These are phyloP conservation scores for Xylophagus ater DNA, from an alignment of 2,888 invertebrate species.

Conservation along the genomic window DNA sequence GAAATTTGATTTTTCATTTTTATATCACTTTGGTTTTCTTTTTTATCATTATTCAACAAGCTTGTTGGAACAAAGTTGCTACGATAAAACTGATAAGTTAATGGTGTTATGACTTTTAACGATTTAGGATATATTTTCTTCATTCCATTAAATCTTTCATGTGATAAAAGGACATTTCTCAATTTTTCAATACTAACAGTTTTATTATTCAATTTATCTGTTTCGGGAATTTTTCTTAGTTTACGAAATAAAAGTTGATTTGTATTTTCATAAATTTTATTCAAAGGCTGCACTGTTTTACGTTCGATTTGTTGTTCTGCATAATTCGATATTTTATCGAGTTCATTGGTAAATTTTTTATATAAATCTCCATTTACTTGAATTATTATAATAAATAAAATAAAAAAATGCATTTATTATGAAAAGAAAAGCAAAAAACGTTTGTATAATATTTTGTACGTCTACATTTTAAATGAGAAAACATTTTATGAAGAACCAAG, in stretches of 20 bases:
- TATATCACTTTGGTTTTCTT: neutral
- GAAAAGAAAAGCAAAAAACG: neutral
- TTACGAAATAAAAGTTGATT: constrained; percentile 5
- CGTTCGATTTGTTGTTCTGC: constrained; percentile 7
- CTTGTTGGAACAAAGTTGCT: neutral
- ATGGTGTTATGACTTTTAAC: neutral
- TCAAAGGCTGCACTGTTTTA: neutral
- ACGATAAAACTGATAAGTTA: neutral
- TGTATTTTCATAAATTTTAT: constrained; percentile 12
- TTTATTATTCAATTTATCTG: constrained; percentile 10
- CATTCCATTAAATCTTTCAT: neutral
- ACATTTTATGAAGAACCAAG: too few species aligned
- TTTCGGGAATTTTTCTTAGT: constrained; percentile 3
- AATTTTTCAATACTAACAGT: constrained; percentile 12
- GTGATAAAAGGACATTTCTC: constrained; percentile 10
- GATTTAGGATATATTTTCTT: neutral
- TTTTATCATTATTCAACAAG: neutral
- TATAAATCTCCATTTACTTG: constrained; percentile 12
- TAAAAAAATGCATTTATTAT: constrained; percentile 1
- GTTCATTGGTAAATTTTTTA: constrained; percentile 12
- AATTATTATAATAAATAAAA: constrained; percentile 1
- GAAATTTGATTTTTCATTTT: neutral
- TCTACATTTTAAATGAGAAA: constrained; percentile 20
- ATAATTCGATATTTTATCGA: constrained; percentile 15
- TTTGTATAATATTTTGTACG: neutral